A percentile compares a stretch with the other conserved stretches of the same genome.
Evolutionary conservation across 2,888 invertebrate genomes (phyloP).

Genomic region (Altica lythri): DNA sequence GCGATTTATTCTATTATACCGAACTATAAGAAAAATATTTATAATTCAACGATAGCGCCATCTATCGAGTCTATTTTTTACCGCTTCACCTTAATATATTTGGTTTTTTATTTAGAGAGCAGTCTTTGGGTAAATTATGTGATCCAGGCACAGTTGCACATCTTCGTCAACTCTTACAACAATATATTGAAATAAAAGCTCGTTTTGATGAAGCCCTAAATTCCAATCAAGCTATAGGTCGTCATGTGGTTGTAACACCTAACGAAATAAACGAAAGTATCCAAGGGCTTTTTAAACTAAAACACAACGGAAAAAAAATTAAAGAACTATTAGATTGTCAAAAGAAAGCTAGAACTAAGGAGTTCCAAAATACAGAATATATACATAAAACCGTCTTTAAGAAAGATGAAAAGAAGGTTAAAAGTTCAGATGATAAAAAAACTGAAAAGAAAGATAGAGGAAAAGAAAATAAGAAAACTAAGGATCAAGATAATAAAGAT

Average conservation of each 20-base stretch:
- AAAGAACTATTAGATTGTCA: constrained; percentile 45
- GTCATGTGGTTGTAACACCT: constrained; percentile 32
- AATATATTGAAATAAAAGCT: constrained; percentile 44
- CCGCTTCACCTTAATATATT: no score
- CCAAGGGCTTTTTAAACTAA: constrained; percentile 42
- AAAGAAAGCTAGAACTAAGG: constrained; percentile 40
- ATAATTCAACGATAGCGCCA: no score
- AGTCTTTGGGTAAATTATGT: constrained; percentile 36
- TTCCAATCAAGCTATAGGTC: constrained; percentile 27
- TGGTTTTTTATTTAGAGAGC: constrained; percentile 44
- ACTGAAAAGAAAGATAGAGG: no score
- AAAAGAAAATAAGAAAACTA: constrained; percentile 1
- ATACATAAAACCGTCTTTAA: constrained; percentile 29
- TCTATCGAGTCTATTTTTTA: no score
- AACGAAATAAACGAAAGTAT: constrained; percentile 40
- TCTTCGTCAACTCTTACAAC: constrained; percentile 39
- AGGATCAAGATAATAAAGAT: constrained; percentile 10
- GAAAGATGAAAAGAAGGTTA: constrained; percentile 1
- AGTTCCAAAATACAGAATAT: constrained; percentile 40
- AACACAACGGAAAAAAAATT: constrained; percentile 46
- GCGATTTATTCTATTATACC: no score
- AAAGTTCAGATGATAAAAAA: constrained; percentile 6
- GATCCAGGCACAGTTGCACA: constrained; percentile 38
- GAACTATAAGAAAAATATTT: no score
- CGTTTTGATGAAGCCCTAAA: constrained; percentile 39